Base-by-base conservation (phyloP, 2,113 vertebrate genomes). In the Limnothrissa miodon region DNA sequence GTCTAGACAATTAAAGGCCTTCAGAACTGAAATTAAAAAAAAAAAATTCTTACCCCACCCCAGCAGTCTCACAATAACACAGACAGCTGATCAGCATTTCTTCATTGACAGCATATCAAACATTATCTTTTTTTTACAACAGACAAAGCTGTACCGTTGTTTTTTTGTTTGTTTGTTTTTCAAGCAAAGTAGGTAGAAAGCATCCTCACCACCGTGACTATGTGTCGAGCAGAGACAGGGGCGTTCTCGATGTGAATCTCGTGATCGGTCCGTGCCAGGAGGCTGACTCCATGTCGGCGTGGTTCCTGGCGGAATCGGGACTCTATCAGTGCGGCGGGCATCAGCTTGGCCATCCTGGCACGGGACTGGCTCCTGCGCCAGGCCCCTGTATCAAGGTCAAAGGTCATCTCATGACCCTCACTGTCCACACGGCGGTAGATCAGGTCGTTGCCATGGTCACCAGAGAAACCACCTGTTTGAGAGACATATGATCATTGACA, bases 151-250 rank as follows among this genome's bases (percentile, higher is more conserved):
- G n/a, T n/a, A n/a, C n/a, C n/a, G n/a, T n/a, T n/a, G n/a, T n/a
- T n/a, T n/a, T n/a, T n/a, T n/a, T n/a, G n/a, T n/a, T n/a, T n/a
- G n/a, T n/a, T n/a, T n/a, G n/a, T n/a, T n/a, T n/a, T n/a, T n/a
- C 4, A 53, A 53, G 21, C 17, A 25, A 62, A 62, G 25, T 62
- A n/a, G 25, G 59, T 29, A 13, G 39, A 82, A 39, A 42, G 46
- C 74, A 39, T 51, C 80, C 86, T 81, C 84, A 91, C 90, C 88
- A 91, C 84, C 29, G 86, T 88, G 79, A 90, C 74, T 21, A 86
- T 85, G 81, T 85, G 87, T 39, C 81, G 80, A 36, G 84, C 81
- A 36, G 89, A 86, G 29, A 86, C 36, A 1, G 84, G 86, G 13
- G 79, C 78, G 48, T 86, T 87, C 48, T 89, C 85, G 78, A 86